Base-by-base conservation (phyloP, 1,140 invertebrate genomes). In the Zaprionus gabonicus region DNA sequence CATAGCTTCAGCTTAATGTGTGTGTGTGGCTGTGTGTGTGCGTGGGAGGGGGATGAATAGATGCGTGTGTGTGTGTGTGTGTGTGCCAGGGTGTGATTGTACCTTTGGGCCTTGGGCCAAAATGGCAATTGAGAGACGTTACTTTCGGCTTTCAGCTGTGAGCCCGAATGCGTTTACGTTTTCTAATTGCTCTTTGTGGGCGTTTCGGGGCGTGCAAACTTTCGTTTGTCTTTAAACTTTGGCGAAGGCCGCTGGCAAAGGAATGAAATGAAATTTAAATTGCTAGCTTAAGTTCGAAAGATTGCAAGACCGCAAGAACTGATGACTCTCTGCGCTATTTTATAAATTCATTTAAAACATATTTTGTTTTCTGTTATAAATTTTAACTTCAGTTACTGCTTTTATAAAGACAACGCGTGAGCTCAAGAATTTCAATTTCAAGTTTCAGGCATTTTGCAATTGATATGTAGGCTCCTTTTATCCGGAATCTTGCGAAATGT, bases 161-260 rank as follows among this genome's bases (percentile, higher is more conserved):
- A 66, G 67, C 71, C 71, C 56, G 59, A 58, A 82, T 69, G 60
- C 17, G 46, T 51, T 76, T 59, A 65, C 68, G 51, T 51, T 73
- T 70, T 53, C 71, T 79, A 78, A 82, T 58, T 81, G 71, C 82
- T 68, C 71, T 82, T 82, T 73, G 80, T 82, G 76, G 62, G 51
- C 66, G 62, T 62, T 55, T 44, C 34, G 80, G 66, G 75, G 55
- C 59, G 31, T 46, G 49, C 17, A 38, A 62, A 63, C 53, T 63
- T 70, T 44, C 66, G 49, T 69, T 75, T 75, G 28, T 38, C 49
- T 64, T 55, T 13, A 17, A 38, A 62, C 46, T 69, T 62, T 57
- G 41, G 46, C 57, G 13, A 3, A 44, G 28, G n/a, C 23, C 34
- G 49, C 10, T 41, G 41, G 5, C n/a, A 17, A 58, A 60, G 31